Percentiles rank a stretch among this genome's conserved stretches.
These are phyloP conservation scores for Pelobates fuscus DNA, from an alignment of 2,113 vertebrate genomes.

Conservation along the genomic window DNA sequence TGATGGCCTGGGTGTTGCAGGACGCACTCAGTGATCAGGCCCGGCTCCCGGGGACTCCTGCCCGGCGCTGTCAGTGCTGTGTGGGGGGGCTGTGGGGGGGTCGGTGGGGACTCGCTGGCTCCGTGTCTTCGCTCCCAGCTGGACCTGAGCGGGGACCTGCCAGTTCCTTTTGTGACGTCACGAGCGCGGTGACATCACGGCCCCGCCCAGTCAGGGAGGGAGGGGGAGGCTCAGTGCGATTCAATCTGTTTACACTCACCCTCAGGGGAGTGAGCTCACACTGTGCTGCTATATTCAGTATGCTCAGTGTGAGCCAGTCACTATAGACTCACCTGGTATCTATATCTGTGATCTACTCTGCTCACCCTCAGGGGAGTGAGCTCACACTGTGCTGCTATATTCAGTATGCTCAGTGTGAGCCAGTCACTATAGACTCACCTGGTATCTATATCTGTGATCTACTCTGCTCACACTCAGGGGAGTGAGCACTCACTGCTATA, in stretches of 20 bases:
- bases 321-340: not conserved
- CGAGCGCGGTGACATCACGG: conserved; percentile 19
- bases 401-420: not conserved
- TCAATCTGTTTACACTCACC: too few species aligned
- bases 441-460: not conserved
- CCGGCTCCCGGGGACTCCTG: too few species aligned
- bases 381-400: not conserved
- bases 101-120: not conserved
- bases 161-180: conserved; percentile 48
- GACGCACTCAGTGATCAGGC: too few species aligned
- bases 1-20: not conserved
- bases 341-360: too few species aligned
- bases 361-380: not conserved
- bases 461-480: too few species aligned
- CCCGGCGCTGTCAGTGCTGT: not conserved
- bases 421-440: not conserved
- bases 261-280: not conserved
- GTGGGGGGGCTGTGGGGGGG: not conserved
- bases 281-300: not conserved
- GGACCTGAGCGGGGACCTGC: conserved; percentile 20
- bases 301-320: not conserved
- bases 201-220: conserved; percentile 14
- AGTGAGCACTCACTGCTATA: not conserved
- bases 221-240: not conserved
- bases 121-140: conserved; percentile 15